A percentile compares a stretch with the other conserved stretches of the same genome.
Evolutionary conservation across 2,888 invertebrate genomes (phyloP).

Genomic region (Xestoiulus laeticollis): DNA sequence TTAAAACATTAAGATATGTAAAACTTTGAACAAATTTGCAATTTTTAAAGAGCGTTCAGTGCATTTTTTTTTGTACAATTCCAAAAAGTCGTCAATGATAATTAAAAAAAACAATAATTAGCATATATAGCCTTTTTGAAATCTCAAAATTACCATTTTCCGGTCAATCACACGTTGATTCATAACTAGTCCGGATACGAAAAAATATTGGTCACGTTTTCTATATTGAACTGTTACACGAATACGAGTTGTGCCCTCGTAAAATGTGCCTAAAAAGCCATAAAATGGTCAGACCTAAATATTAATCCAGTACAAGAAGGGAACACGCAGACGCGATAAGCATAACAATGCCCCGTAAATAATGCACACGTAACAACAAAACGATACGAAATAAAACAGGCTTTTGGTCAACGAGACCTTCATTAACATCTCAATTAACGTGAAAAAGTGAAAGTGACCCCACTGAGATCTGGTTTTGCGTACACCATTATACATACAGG

Average conservation of each 20-base stretch:
- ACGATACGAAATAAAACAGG: not conserved
- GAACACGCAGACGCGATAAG: not conserved
- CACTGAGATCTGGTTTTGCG: not conserved
- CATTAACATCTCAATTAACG: not conserved
- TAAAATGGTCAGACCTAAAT: not conserved
- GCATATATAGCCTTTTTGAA: not conserved
- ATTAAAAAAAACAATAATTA: too few relatives aligned
- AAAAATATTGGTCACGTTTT: not conserved
- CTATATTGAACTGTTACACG: not conserved
- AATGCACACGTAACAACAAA: not conserved
- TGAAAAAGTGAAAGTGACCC: conserved; percentile 7
- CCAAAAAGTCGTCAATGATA: too few relatives aligned
- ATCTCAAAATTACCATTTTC: not conserved
- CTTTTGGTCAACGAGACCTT: not conserved
- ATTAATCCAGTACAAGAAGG: not conserved
- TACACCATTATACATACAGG: not conserved
- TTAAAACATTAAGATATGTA: too few relatives aligned
- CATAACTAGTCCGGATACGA: not conserved
- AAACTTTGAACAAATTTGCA: too few relatives aligned
- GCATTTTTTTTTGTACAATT: too few relatives aligned
- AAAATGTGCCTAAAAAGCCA: not conserved
- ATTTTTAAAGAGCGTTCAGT: too few relatives aligned
- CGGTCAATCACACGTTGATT: not conserved
- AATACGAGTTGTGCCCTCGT: not conserved
- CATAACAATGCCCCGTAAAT: conserved; percentile 2